These are phyloP conservation scores for Gobio occitaniae DNA, from an alignment of 2,797 vertebrate genomes.

Conservation along the genomic window DNA sequence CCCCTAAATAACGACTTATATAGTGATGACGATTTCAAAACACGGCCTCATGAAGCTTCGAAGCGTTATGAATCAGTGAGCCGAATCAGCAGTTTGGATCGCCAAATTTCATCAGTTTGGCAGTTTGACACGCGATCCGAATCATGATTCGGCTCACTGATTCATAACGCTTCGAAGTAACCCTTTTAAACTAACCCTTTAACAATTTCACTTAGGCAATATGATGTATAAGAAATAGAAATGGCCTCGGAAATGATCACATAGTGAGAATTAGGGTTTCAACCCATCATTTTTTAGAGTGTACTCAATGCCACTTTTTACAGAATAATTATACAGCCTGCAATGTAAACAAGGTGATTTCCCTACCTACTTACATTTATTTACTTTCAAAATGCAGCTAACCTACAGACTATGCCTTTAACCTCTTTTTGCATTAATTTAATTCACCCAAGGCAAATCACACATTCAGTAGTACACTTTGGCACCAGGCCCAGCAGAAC, in stretches of 20 bases:
- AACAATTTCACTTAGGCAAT: background rate
- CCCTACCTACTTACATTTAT: background rate
- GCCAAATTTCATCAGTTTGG: too few species aligned
- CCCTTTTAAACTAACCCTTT: background rate
- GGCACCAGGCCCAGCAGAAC: background rate
- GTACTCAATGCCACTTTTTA: background rate
- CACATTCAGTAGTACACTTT: background rate
- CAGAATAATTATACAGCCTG: background rate
- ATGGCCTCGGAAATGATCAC: too few species aligned
- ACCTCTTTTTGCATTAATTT: conserved; percentile 10
- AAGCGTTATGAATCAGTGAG: too few species aligned
- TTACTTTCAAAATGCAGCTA: background rate
- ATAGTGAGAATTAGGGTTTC: background rate
- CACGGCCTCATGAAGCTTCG: too few species aligned
- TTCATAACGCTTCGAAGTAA: too few species aligned
- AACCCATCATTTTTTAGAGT: background rate
- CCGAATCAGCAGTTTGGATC: too few species aligned
- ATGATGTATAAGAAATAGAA: background rate
- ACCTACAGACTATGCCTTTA: conserved; percentile 14
- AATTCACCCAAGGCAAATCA: conserved; percentile 8
- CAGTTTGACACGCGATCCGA: too few species aligned
- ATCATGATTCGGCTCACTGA: too few species aligned
- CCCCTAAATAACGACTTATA: too few species aligned
- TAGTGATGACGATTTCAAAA: too few species aligned
- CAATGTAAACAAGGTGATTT: conserved; percentile 8